Evolutionary conservation across 2,113 vertebrate species (phyloP).

Genomic region (Ciconia stormi): DNA sequence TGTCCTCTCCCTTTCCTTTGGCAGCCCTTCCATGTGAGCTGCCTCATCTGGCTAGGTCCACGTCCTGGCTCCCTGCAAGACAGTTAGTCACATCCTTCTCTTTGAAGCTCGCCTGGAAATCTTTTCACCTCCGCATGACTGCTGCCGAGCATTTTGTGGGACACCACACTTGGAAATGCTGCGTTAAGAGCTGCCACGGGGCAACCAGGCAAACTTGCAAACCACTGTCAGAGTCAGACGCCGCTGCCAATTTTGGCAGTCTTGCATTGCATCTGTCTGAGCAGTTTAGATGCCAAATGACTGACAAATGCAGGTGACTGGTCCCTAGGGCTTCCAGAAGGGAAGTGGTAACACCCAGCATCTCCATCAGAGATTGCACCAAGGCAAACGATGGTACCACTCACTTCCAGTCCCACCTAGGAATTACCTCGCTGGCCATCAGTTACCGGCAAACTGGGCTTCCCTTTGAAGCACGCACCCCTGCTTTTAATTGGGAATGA

Average conservation of each 20-base stretch:
- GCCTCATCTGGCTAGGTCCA: constrained; percentile 30
- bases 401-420: neutral
- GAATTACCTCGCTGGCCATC: neutral
- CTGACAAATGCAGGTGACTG: neutral
- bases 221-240: neutral
- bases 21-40: constrained; percentile 32
- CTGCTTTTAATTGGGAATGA: accelerated
- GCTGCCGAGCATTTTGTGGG: neutral
- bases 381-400: accelerated
- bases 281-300: neutral
- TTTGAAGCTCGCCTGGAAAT: constrained; percentile 19
- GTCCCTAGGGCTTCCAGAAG: neutral
- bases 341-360: neutral
- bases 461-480: neutral
- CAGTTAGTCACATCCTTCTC: constrained; percentile 55
- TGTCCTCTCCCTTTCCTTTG: neutral
- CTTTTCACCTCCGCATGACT: neutral
- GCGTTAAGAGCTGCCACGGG: neutral
- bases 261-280: neutral
- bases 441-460: neutral
- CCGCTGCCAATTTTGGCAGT: neutral
- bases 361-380: neutral
- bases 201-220: neutral
- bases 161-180: neutral
- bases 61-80: neutral